Evolutionary conservation across 2,113 vertebrate genomes (phyloP), one percentile per base, ranked within the genome.

Genomic region (Rhegmatorhina hoffmannsi): DNA sequence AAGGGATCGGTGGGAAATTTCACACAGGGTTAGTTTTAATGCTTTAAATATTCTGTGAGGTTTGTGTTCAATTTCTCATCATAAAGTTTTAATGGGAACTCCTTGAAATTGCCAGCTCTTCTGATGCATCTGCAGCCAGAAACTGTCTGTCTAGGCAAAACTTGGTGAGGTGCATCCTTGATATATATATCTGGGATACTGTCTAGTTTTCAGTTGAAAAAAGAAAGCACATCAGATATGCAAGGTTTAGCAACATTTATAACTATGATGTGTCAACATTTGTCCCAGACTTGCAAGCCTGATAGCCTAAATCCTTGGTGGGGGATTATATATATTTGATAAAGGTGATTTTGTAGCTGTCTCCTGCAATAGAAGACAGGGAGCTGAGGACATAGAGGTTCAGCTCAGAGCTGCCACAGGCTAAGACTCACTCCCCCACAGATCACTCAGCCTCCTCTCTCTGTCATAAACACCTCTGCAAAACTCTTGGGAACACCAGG

Each of bases 21-120:
- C 94, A 96, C 92, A 93, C 83, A 43, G 88, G 84, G 64, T 87
- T 94, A 95, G 88, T 84, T 96, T 97, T 96, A 96, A 95, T 87
- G 95, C 66, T 78, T 75, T 69, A 85, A 96, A 84, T 94, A 84
- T 84, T 92, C 92, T 13, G n/a, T 44, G 79, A 91, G 66, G 68
- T 86, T 93, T 80, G 85, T 21, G 62, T 93, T 95, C 92, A 81
- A 84, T 95, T 94, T 92, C 93, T 93, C 73, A 18, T 81, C 88
- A 90, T 96, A 95, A 97, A 96, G 80, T 90, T 96, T 96, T 96
- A 97, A 96, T 96, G 92, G 94, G 58, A 82, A 34, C 66, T 72
- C 92, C 89, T 89, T 60, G 83, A 93, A 96, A 96, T 60, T 70
- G 90, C 79, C 87, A 88, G 85, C 31, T 90, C 84, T 69, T 74